phyloP scores from a whole-genome alignment of 2,113 vertebrate species.

The Stegastes partitus region DNA sequence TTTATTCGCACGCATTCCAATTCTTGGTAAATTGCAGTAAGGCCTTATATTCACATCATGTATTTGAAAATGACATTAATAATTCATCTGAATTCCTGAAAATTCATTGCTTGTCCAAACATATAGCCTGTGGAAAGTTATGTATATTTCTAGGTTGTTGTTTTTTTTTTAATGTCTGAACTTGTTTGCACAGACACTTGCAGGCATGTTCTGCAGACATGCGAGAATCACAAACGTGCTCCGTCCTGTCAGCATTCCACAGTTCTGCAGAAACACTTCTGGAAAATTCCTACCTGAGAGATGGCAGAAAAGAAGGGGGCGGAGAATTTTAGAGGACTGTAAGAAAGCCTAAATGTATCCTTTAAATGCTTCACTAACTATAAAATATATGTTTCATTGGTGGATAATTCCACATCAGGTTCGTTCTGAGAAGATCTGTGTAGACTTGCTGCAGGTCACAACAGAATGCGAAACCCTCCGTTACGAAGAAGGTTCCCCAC shows the following conservation, averaged over 20 bases:
- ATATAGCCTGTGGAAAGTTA: neutral
- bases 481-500: neutral
- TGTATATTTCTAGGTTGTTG: neutral
- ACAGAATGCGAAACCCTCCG: neutral
- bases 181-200: constrained; percentile 46
- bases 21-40: neutral
- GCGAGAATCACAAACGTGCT: constrained; percentile 63
- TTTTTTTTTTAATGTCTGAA: constrained; percentile 17
- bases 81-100: neutral
- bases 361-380: constrained; percentile 11
- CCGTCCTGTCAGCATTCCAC: constrained; percentile 83
- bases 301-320: constrained; percentile 6
- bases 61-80: neutral
- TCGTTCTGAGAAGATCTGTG: constrained; percentile 18
- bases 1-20: neutral
- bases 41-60: neutral
- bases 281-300: constrained; percentile 77
- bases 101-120: neutral
- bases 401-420: constrained; percentile 1
- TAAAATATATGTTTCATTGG: constrained; percentile 27
- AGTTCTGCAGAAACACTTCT: constrained; percentile 57
- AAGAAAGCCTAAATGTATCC: neutral
- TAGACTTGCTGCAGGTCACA: constrained; percentile 24
- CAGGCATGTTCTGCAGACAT: constrained; percentile 32
- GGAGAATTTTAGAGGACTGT: neutral